A percentile compares a stretch with the other conserved stretches of the same genome.
These are phyloP conservation scores for Clunio marinus DNA, from an alignment of 2,888 invertebrate species.

Conservation along the genomic window DNA sequence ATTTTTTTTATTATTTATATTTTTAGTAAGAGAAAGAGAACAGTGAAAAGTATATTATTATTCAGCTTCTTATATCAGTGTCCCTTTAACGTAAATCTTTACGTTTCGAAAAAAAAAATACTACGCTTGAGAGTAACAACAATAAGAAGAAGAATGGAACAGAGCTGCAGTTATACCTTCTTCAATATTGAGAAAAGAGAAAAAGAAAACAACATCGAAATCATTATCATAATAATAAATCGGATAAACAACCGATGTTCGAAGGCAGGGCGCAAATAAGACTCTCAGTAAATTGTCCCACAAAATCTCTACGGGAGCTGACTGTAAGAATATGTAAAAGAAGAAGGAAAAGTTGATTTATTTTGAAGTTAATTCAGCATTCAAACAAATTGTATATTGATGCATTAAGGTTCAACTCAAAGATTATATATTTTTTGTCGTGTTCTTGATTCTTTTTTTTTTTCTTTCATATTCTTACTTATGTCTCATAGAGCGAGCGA, in stretches of 20 bases:
- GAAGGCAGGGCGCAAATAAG: not conserved
- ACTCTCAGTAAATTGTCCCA: not conserved
- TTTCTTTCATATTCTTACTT: too few relatives aligned
- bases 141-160: not conserved
- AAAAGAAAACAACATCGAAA: not conserved
- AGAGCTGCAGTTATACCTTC: conserved; percentile 16
- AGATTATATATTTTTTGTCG: conserved; percentile 22
- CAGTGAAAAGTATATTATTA: conserved; percentile 16
- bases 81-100: conserved; percentile 26
- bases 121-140: conserved; percentile 20
- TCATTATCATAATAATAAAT: conserved; percentile 28
- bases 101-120: conserved; percentile 12
- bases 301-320: not conserved
- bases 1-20: not conserved
- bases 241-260: conserved; percentile 10
- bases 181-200: too few relatives aligned
- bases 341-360: conserved; percentile 31
- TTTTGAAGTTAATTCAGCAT: conserved; percentile 34
- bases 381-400: conserved; percentile 38
- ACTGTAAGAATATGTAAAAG: not conserved
- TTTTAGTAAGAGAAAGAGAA: not conserved
- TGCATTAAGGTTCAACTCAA: conserved; percentile 21
- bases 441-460: not conserved
- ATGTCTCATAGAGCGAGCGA: not conserved
- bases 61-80: conserved; percentile 27